phyloP scores from a whole-genome alignment of 2,888 invertebrate genomes.

The Cacoxenus indagator region DNA sequence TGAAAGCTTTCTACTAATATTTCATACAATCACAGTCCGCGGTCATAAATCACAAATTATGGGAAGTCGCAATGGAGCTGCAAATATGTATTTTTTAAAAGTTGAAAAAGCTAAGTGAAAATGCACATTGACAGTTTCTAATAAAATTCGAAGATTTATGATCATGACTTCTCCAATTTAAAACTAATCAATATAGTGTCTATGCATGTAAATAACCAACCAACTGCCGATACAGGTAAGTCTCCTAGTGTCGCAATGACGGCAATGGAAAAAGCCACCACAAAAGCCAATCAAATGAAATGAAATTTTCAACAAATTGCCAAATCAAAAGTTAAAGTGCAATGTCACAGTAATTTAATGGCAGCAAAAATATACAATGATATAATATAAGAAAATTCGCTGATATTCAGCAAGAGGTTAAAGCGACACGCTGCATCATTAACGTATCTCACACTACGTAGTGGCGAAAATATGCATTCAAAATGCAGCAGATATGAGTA shows the following conservation, averaged over 20 bases:
- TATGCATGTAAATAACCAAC: background rate
- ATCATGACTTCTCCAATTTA: slow-evolving; percentile 47
- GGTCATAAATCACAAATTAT: slow-evolving; percentile 52
- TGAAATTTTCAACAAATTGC: slow-evolving; percentile 50
- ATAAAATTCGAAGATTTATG: slow-evolving; percentile 58
- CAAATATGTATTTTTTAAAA: slow-evolving; percentile 7
- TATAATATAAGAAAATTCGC: slow-evolving; percentile 24
- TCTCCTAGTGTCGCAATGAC: background rate
- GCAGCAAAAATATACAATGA: slow-evolving; percentile 24
- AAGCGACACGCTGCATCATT: slow-evolving; percentile 7
- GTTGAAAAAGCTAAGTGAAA: slow-evolving; percentile 5
- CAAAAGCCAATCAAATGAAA: slow-evolving; percentile 9
- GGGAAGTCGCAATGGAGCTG: background rate
- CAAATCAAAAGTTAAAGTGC: slow-evolving; percentile 57
- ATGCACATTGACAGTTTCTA: slow-evolving; percentile 55
- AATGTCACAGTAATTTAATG: slow-evolving; percentile 61
- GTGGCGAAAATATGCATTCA: background rate
- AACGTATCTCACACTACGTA: background rate
- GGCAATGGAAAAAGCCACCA: slow-evolving; percentile 27
- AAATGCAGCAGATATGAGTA: background rate
- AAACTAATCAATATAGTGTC: slow-evolving; percentile 54
- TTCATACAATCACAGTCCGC: slow-evolving; percentile 47
- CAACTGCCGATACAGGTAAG: background rate
- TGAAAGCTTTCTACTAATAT: slow-evolving; percentile 47
- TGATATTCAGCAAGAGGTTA: background rate